Evolutionary conservation across 2,113 vertebrate species (phyloP).

Genomic region (Sturnira hondurensis): DNA sequence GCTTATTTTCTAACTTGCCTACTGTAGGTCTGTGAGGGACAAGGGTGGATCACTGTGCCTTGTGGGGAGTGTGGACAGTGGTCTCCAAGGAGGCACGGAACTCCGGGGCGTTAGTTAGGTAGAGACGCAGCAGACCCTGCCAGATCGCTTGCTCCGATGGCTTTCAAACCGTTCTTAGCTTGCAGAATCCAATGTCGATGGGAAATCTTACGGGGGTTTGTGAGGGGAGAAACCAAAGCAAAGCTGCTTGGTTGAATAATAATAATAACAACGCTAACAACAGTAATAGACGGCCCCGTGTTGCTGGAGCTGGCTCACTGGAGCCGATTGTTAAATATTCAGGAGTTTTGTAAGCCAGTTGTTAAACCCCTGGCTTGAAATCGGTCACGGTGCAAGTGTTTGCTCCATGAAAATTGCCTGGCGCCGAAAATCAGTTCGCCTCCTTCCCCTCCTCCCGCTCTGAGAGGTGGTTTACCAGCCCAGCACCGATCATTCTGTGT

Average conservation of each 20-base stretch:
- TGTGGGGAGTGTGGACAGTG: no score
- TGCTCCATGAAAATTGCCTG: background rate
- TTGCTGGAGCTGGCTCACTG: no score
- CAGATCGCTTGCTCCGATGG: background rate
- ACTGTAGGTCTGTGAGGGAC: background rate
- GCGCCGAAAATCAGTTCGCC: fast-evolving
- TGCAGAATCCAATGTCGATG: background rate
- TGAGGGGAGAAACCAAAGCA: background rate
- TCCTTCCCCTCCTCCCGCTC: background rate
- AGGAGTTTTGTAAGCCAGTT: background rate
- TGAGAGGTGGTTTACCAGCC: background rate
- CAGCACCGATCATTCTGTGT: no score
- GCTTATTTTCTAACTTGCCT: background rate
- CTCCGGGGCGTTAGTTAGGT: no score
- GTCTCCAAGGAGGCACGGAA: background rate
- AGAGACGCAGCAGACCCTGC: background rate
- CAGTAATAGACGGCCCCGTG: background rate
- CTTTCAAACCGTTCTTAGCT: background rate
- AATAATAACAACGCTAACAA: background rate
- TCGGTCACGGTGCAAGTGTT: background rate
- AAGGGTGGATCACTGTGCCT: background rate
- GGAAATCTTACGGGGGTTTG: background rate
- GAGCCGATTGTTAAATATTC: background rate
- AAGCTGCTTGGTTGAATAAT: background rate
- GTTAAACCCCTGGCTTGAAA: background rate